A percentile compares a stretch with the other conserved stretches of the same genome.
Evolutionary conservation across 2,797 vertebrate genomes (phyloP).

Genomic region (Artibeus jamaicensis): DNA sequence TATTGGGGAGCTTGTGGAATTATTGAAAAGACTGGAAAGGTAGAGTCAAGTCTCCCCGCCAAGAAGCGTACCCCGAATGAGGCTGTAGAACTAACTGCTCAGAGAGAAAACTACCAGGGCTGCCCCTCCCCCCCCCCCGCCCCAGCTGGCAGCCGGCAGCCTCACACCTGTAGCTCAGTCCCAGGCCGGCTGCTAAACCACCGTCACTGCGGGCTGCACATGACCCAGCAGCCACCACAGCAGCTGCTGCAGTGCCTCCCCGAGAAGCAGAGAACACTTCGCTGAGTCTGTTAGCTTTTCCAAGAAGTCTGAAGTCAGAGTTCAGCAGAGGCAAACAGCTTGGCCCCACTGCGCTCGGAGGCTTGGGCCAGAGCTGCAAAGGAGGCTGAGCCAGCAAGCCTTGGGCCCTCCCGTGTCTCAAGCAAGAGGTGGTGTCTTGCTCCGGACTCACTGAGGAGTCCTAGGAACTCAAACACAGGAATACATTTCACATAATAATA

Average conservation of each 20-base stretch:
- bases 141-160: neutral
- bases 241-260: constrained; percentile 10
- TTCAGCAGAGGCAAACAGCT: constrained; percentile 38
- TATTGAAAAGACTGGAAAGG: neutral
- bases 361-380: constrained; percentile 39
- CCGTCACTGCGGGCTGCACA: neutral
- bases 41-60: neutral
- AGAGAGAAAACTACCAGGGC: neutral
- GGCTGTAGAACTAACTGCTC: neutral
- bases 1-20: neutral
- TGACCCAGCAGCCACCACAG: neutral
- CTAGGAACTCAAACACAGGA: neutral
- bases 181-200: neutral
- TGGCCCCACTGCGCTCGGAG: constrained; percentile 11
- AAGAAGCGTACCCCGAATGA: neutral
- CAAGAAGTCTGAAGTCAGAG: constrained; percentile 37
- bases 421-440: neutral
- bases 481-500: neutral
- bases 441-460: neutral
- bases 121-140: no score
- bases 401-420: neutral
- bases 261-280: constrained; percentile 44
- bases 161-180: neutral
- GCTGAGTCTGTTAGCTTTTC: constrained; percentile 14
- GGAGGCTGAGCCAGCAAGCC: constrained; percentile 45